phyloP scores from a whole-genome alignment of 2,797 vertebrate species.

The Luscinia luscinia region DNA sequence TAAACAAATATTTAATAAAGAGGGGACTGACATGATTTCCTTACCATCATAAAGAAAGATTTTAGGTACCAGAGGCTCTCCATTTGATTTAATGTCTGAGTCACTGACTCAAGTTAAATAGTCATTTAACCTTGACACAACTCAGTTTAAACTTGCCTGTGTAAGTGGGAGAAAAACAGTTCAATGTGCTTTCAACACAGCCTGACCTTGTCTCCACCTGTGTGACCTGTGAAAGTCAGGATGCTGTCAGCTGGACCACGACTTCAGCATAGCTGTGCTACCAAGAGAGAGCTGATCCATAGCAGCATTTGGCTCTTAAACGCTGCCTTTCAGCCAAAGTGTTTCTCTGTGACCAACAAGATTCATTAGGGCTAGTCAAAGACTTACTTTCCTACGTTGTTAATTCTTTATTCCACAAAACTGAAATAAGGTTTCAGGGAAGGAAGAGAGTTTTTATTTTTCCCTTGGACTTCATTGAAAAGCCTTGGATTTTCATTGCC shows the following conservation, averaged over 20 bases:
- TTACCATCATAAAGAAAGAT: not conserved
- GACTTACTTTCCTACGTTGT: not conserved
- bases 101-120: not conserved
- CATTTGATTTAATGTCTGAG: slow-evolving; percentile 3
- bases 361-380: not conserved
- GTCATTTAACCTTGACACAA: not conserved
- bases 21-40: not conserved
- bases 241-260: not conserved
- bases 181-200: not conserved
- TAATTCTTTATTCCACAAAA: not conserved
- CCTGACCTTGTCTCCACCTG: not conserved
- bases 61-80: not conserved
- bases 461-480: not conserved
- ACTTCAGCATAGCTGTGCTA: not conserved
- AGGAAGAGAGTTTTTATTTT: not conserved
- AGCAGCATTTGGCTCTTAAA: not conserved
- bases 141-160: not conserved
- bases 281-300: not conserved
- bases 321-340: not conserved
- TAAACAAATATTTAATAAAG: not conserved
- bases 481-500: not conserved
- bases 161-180: not conserved
- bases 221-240: not conserved
- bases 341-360: not conserved
- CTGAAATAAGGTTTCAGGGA: not conserved